These are phyloP conservation scores for Penelope pileata DNA, from an alignment of 2,113 vertebrate genomes.

Conservation along the genomic window DNA sequence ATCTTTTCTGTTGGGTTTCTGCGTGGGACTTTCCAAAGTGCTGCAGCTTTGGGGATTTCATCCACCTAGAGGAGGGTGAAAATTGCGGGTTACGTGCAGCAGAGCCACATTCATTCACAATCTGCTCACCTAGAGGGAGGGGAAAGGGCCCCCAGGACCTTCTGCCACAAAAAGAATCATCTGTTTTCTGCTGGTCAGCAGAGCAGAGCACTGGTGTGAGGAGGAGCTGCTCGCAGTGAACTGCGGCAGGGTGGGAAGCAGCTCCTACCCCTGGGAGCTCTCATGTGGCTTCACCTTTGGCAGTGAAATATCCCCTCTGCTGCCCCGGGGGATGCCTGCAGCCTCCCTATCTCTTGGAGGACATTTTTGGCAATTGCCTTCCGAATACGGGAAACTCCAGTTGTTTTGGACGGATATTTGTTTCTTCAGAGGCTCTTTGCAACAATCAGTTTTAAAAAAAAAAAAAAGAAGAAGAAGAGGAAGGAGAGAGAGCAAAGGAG, in stretches of 20 bases:
- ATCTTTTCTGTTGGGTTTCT: neutral
- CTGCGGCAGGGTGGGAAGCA: neutral
- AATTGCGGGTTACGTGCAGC: neutral
- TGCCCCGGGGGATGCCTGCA: neutral
- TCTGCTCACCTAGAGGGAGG: accelerated
- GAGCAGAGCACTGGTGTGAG: neutral
- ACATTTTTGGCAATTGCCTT: neutral
- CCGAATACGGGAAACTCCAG: neutral
- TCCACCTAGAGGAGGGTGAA: neutral
- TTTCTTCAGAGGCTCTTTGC: neutral
- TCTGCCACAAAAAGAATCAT: neutral
- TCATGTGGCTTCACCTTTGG: neutral
- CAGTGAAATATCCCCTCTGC: neutral
- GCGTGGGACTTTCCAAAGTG: neutral
- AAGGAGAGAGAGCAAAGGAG: neutral
- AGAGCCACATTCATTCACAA: neutral
- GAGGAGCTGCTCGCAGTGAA: neutral
- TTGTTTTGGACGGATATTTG: neutral
- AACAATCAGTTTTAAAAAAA: neutral
- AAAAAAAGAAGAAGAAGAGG: neutral
- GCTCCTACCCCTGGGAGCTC: neutral
- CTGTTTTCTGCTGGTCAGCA: neutral
- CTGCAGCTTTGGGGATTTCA: neutral
- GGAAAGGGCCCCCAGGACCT: neutral
- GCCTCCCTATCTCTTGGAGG: neutral